Evolutionary conservation across 1,140 invertebrate species (phyloP), one percentile per base, ranked within the genome.

Genomic region (Dryas iulia): DNA sequence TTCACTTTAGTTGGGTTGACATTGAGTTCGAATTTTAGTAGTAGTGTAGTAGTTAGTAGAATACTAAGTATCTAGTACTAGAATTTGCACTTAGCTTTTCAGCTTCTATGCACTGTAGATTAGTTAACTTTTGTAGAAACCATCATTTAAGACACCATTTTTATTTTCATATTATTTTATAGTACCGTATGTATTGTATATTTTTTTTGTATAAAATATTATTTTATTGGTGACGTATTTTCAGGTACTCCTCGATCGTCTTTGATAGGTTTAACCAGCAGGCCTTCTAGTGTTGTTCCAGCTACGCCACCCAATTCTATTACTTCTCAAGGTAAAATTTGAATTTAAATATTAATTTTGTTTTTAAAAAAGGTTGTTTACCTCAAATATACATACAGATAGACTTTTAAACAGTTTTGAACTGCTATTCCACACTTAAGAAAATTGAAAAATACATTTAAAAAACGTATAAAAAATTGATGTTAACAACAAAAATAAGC

Each of bases 181-280:
- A 35, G 11, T 24, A 5, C 24, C 12, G 11, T n/a, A 11, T n/a
- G 39, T 24, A 21, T 39, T 60, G 25, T 47, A 2, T 35, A 11
- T 33, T 21, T 33, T 39, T 14, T 60, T 6, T 3, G 6, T 25
- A n/a, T 21, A 24, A 11, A 35, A 39, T 2, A 11, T 31, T 31
- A 12, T 47, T 8, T 10, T 53, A 2, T 14, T 18, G 52, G 1
- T 14, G 2, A 18, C 5, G 8, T 54, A 12, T 58, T 76, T 26
- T 84, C 52, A 97, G 96, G 96, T 79, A 94, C 96, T 52, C 96
- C 96, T 54, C 96, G 96, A 84, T 93, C 96, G 52, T 96, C 96
- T 11, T 88, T 97, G 58, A 96, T 97, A 75, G 95, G 95, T 59
- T 86, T 96, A 67, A 95, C 95, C 18, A 95, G 94, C 76, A 93